Percentiles rank a stretch among this genome's conserved stretches.
phyloP scores from a whole-genome alignment of 2,888 invertebrate species.

The Teleiodes luculella region DNA sequence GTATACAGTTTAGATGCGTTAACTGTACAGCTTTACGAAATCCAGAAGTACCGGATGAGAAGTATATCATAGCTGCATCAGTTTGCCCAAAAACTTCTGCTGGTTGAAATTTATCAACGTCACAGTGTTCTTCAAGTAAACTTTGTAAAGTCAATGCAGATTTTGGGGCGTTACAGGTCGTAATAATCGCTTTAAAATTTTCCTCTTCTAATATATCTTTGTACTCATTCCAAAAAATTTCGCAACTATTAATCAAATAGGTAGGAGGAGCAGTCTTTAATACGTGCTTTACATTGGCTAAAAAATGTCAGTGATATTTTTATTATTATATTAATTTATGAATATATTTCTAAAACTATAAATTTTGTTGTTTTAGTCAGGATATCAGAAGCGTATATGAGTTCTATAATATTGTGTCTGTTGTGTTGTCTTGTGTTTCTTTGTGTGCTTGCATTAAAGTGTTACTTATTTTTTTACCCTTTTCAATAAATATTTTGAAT shows the following conservation, averaged over 20 bases:
- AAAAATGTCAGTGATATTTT: no score
- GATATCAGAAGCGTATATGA: no score
- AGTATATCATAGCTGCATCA: background rate
- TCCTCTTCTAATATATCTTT: constrained; percentile 40
- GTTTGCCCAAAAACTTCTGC: constrained; percentile 52
- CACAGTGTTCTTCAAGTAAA: constrained; percentile 24
- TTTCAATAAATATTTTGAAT: no score
- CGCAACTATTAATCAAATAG: constrained; percentile 81
- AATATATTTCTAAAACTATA: no score
- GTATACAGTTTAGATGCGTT: background rate
- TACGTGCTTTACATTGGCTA: no score
- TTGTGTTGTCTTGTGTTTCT: no score
- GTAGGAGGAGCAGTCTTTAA: constrained; percentile 75
- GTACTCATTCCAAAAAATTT: constrained; percentile 63
- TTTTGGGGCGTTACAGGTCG: constrained; percentile 36
- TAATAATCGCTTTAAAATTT: constrained; percentile 34
- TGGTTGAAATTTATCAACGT: constrained; percentile 57
- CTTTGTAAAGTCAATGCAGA: background rate
- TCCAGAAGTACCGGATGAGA: background rate
- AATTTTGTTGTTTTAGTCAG: no score
- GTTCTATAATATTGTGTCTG: no score
- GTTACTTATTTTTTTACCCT: no score
- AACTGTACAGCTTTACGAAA: background rate
- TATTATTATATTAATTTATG: no score
- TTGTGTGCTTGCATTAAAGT: no score